phyloP scores from a whole-genome alignment of 2,888 invertebrate species.

The Drosophila meridiana region DNA sequence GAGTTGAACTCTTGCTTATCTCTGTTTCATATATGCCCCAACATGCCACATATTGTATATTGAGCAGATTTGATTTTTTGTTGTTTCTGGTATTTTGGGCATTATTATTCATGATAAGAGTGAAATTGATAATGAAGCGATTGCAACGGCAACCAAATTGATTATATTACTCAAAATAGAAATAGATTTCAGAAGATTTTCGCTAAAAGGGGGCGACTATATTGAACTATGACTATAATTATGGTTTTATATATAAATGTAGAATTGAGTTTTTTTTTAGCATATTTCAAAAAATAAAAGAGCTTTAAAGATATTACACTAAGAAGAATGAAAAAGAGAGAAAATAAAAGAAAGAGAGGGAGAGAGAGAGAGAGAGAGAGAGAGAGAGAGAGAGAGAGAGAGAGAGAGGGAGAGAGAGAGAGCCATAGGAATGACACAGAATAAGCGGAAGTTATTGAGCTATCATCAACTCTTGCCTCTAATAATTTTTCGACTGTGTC shows the following conservation, averaged over 20 bases:
- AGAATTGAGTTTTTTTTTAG: too few relatives aligned
- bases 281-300: too few relatives aligned
- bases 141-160: constrained; percentile 25
- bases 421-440: background rate
- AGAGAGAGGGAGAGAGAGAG: background rate
- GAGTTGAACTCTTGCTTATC: constrained; percentile 5
- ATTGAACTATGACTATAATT: background rate
- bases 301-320: background rate
- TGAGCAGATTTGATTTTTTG: constrained; percentile 22
- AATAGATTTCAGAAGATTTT: background rate
- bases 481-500: constrained; percentile 27
- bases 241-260: background rate
- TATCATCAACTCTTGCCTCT: background rate
- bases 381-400: background rate
- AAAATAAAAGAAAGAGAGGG: background rate
- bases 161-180: constrained; percentile 33
- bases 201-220: background rate
- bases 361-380: background rate
- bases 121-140: constrained; percentile 46
- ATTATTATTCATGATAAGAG: constrained; percentile 35
- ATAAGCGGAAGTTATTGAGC: background rate
- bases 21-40: background rate
- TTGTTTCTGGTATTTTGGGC: constrained; percentile 28
- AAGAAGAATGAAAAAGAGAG: too few relatives aligned
- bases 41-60: constrained; percentile 9